phyloP scores from a whole-genome alignment of 2,888 invertebrate species.

The Cosmia pyralina region DNA sequence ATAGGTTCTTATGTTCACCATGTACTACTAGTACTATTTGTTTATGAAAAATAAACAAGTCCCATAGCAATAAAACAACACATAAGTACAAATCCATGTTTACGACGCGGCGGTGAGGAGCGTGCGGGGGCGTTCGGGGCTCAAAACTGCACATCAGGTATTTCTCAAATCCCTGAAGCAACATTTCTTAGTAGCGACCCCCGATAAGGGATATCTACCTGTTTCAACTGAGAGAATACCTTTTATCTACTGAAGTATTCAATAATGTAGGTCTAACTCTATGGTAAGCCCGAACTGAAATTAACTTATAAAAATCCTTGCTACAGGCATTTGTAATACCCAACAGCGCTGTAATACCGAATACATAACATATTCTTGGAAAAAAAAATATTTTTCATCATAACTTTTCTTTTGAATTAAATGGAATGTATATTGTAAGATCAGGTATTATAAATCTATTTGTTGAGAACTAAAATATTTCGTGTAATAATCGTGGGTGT shows the following conservation, averaged over 20 bases:
- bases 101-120: slow-evolving; percentile 9
- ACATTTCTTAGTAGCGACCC: slow-evolving; percentile 41
- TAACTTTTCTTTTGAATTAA: slow-evolving; percentile 36
- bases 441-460: slow-evolving; percentile 28
- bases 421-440: slow-evolving; percentile 24
- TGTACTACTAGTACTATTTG: background rate
- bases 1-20: background rate
- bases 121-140: background rate
- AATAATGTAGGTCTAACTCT: slow-evolving; percentile 50
- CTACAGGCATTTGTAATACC: slow-evolving; percentile 40
- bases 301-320: slow-evolving; percentile 56
- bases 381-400: slow-evolving; percentile 5
- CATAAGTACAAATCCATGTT: slow-evolving; percentile 48
- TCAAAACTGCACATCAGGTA: slow-evolving; percentile 52
- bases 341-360: slow-evolving; percentile 33
- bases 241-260: slow-evolving; percentile 57
- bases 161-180: slow-evolving; percentile 56
- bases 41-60: background rate
- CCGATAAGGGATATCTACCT: slow-evolving; percentile 58
- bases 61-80: slow-evolving; percentile 35
- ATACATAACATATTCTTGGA: slow-evolving; percentile 30
- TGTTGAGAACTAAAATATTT: slow-evolving; percentile 22
- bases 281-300: slow-evolving; percentile 49
- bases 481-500: slow-evolving; percentile 10
- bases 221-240: slow-evolving; percentile 53